Evolutionary conservation across 2,797 vertebrate species (phyloP), one percentile per base, ranked within the genome.

Genomic region (Malurus splendens): DNA sequence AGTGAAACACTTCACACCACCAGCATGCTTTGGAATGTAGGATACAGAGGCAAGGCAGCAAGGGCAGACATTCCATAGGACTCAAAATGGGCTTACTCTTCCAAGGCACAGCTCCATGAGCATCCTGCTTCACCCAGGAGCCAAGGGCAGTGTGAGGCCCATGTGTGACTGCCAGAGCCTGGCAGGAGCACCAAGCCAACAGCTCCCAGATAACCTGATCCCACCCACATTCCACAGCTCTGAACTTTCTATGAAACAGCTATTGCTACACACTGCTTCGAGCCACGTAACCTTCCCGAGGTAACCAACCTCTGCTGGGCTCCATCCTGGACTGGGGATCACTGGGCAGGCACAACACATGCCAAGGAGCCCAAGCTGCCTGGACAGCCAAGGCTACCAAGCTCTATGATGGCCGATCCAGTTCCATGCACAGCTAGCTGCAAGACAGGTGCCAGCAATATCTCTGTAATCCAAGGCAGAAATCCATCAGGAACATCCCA

Each of bases 161-260:
- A 3, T 7, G 9, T 7, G 36, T 1, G 39, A 45, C 44, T 60
- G 52, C n/a, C 65, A 66, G n/a, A 72, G 38, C 33, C 38, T 4
- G 7, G 47, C 27, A 81, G 60, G 32, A 85, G 27, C 0, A 0
- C 10, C 44, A 44, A 50, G 20, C 50, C 56, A 90, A 74, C 51
- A 78, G 71, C 39, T 50, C 67, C 32, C 81, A 86, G 36, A 74
- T 19, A 47, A 86, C 38, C 75, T 42, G 36, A 65, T 55, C 68
- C 36, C 57, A 84, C 30, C 28, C 65, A 55, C 75, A 30, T 25
- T 38, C 47, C 72, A 38, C 67, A 83, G 77, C 44, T n/a, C 47
- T 57, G 81, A 91, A 79, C 72, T 47, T 88, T 73, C 86, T 44
- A 38, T 50, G 48, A 60, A 92, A 32, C 10, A 83, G 36, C 15